A percentile compares a stretch with the other conserved stretches of the same genome.
Evolutionary conservation across 64 coral and sea anemone genomes (phyloP).

Genomic region (Pachyseris speciosa): DNA sequence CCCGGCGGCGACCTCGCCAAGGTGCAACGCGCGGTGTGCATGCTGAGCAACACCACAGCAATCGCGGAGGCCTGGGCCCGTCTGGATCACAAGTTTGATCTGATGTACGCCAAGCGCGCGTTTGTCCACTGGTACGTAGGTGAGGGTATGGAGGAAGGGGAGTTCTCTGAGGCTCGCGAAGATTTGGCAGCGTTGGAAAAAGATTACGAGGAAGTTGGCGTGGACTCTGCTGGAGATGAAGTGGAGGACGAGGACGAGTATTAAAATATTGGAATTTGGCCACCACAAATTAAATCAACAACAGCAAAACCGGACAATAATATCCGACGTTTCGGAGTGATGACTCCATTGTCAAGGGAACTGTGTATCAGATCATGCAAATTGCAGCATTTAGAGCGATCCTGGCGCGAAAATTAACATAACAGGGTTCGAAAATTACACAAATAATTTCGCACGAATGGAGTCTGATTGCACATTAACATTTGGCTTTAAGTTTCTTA

Average conservation of each 20-base stretch:
- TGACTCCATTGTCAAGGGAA: too few relatives aligned
- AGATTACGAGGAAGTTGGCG: constrained; percentile 72
- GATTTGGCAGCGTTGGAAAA: constrained; percentile 69
- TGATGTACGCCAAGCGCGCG: constrained; percentile 76
- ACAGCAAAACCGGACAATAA: too few relatives aligned
- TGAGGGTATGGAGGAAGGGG: constrained; percentile 75
- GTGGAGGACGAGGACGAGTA: constrained; percentile 36
- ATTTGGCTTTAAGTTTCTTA: too few relatives aligned
- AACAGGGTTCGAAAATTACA: too few relatives aligned
- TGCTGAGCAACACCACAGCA: constrained; percentile 78
- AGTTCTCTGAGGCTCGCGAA: constrained; percentile 76
- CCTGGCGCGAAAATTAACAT: too few relatives aligned
- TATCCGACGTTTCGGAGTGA: not conserved
- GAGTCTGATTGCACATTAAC: too few relatives aligned
- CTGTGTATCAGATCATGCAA: too few relatives aligned
- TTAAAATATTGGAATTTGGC: not conserved
- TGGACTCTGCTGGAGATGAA: not conserved
- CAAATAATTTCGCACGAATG: too few relatives aligned
- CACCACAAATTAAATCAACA: not conserved
- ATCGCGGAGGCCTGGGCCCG: constrained; percentile 74
- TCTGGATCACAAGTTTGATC: constrained; percentile 74
- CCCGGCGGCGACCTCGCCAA: constrained; percentile 73
- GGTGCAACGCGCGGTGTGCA: constrained; percentile 70
- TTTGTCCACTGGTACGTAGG: constrained; percentile 79
- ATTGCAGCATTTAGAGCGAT: too few relatives aligned